These are phyloP conservation scores for Rattus rattus DNA, from an alignment of 2,113 vertebrate genomes.

Conservation along the genomic window DNA sequence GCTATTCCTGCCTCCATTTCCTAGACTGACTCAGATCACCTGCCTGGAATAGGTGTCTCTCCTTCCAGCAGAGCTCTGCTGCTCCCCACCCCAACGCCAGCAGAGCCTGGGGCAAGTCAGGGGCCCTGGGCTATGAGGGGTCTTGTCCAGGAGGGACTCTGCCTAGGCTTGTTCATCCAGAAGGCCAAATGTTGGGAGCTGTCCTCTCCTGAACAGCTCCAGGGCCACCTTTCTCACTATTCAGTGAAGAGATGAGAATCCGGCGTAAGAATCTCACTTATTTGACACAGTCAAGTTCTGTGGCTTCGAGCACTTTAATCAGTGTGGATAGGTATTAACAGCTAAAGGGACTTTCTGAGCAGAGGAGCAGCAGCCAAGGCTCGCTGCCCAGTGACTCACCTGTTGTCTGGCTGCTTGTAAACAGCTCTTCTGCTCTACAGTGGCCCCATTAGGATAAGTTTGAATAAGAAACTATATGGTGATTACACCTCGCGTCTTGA, in stretches of 20 bases:
- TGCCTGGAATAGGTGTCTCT: neutral
- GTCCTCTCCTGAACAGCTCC: neutral
- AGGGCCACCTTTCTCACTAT: neutral
- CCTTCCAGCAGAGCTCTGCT: accelerated
- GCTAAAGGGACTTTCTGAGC: neutral
- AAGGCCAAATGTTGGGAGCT: neutral
- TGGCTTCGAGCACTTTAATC: neutral
- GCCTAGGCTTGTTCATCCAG: neutral
- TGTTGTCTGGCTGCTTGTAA: neutral
- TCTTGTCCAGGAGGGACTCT: neutral
- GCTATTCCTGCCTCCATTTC: neutral
- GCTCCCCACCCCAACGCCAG: neutral
- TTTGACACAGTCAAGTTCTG: neutral
- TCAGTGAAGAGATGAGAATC: neutral
- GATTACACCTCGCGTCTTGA: accelerated
- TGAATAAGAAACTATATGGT: accelerated
- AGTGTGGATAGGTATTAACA: accelerated
- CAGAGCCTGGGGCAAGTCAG: neutral
- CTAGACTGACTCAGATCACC: neutral
- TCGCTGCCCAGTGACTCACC: neutral
- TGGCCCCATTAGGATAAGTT: too few relatives aligned
- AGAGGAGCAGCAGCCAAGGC: too few relatives aligned
- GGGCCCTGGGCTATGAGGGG: neutral
- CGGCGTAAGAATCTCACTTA: neutral
- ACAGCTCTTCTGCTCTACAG: neutral